phyloP scores from a whole-genome alignment of 2,797 vertebrate genomes.

The Numenius phaeopus region DNA sequence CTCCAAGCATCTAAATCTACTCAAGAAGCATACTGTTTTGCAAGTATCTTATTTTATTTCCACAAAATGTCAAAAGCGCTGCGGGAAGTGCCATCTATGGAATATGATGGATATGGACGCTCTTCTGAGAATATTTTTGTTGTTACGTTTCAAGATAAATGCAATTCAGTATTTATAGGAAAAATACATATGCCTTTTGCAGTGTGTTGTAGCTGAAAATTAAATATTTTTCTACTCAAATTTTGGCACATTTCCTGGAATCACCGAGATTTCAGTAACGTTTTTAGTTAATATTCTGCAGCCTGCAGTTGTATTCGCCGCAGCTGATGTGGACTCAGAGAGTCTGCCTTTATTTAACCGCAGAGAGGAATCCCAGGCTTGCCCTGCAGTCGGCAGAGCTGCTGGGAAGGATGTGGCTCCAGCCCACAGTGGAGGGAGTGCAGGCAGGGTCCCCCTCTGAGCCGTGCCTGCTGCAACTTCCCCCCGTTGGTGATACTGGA shows the following conservation, averaged over 20 bases:
- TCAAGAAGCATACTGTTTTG: not conserved
- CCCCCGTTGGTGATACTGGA: not conserved
- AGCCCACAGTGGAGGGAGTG: not conserved
- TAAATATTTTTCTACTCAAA: slow-evolving; percentile 37
- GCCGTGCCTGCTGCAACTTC: fast-evolving
- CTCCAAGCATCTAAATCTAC: not conserved
- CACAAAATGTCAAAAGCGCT: slow-evolving; percentile 2
- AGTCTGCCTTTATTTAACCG: slow-evolving; percentile 44
- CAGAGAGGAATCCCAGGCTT: slow-evolving; percentile 26
- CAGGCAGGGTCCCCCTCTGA: not conserved
- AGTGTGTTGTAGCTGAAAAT: slow-evolving; percentile 34
- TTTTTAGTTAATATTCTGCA: slow-evolving; percentile 39
- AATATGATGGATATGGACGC: not conserved
- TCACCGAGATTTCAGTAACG: not conserved
- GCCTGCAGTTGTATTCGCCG: not conserved
- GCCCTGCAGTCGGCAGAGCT: not conserved
- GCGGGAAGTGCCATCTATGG: not conserved
- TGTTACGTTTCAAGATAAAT: slow-evolving; percentile 40
- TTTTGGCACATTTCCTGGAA: slow-evolving; percentile 46
- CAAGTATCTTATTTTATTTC: not conserved
- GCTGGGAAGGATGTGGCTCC: not conserved
- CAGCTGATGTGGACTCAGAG: slow-evolving; percentile 5
- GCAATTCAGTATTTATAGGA: not conserved
- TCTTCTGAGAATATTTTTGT: slow-evolving; percentile 28
- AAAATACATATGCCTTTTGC: slow-evolving; percentile 39